Percentiles rank a stretch among this genome's conserved stretches.
Conservation (phyloP, 2,797 vertebrate genomes). For the Siniperca undulata region DNA sequence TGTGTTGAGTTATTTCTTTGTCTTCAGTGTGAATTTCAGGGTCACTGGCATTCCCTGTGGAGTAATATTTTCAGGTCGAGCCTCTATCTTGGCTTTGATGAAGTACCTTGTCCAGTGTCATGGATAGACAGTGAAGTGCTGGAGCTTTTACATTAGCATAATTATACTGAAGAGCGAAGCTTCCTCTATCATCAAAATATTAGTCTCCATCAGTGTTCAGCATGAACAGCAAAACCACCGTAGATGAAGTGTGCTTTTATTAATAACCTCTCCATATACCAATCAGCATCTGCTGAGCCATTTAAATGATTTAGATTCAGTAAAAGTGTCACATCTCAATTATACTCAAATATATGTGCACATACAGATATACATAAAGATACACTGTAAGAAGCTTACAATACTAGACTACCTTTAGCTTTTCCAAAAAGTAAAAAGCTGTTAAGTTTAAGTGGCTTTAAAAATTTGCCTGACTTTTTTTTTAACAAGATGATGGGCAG, state of each 20-base stretch:
- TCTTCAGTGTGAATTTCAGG: constrained; percentile 53
- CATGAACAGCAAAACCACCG: constrained; percentile 69
- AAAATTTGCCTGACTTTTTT: neutral
- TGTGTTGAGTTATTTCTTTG: constrained; percentile 10
- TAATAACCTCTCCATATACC: constrained; percentile 76
- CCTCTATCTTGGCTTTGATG: constrained; percentile 75
- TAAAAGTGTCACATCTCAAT: constrained; percentile 23
- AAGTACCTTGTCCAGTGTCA: constrained; percentile 80
- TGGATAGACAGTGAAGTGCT: constrained; percentile 78
- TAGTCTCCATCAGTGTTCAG: constrained; percentile 77
- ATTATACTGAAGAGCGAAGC: constrained; percentile 80
- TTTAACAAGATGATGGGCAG: constrained; percentile 22
- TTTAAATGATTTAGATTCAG: constrained; percentile 48
- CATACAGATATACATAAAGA: constrained; percentile 18
- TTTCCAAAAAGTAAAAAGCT: constrained; percentile 55
- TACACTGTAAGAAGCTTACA: constrained; percentile 23
- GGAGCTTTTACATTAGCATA: constrained; percentile 80
- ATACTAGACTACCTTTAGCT: constrained; percentile 40
- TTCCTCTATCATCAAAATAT: constrained; percentile 83
- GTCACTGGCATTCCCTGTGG: constrained; percentile 38
- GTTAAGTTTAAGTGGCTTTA: constrained; percentile 46
- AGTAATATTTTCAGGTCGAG: constrained; percentile 68
- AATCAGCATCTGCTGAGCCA: constrained; percentile 48
- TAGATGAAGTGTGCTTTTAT: constrained; percentile 77
- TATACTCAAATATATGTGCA: constrained; percentile 11